Percentiles rank a stretch among this genome's conserved stretches.
Evolutionary conservation across 2,113 vertebrate species (phyloP).

Genomic region (Phainopepla nitens): DNA sequence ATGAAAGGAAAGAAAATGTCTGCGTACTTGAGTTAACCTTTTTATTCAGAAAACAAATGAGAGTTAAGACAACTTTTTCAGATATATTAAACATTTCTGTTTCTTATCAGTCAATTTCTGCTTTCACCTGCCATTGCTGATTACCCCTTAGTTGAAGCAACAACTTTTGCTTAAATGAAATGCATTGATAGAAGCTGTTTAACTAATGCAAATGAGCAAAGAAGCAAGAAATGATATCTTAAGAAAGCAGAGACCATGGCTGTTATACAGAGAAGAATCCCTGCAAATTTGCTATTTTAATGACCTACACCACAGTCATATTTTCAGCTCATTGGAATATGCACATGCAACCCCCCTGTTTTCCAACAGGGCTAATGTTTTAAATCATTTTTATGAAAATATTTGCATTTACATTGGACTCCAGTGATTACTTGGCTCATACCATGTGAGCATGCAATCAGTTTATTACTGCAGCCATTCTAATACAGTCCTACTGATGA

Average conservation of each 20-base stretch:
- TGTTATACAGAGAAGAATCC: background rate
- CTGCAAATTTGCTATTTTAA: constrained; percentile 21
- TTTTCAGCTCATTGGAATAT: constrained; percentile 20
- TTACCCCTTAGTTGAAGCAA: background rate
- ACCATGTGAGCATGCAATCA: constrained; percentile 28
- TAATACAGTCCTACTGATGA: background rate
- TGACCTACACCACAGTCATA: background rate
- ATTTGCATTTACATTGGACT: constrained; percentile 54
- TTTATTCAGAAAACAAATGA: background rate
- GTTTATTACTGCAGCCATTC: constrained; percentile 4
- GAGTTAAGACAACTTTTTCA: background rate
- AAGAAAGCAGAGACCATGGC: background rate
- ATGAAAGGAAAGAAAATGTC: background rate
- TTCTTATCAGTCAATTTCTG: background rate
- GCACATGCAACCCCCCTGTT: background rate
- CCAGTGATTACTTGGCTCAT: constrained; percentile 25
- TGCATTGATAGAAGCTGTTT: background rate
- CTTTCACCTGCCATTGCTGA: background rate
- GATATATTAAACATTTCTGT: background rate
- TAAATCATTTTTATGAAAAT: constrained; percentile 59
- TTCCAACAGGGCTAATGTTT: constrained; percentile 15
- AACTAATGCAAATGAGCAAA: constrained; percentile 38
- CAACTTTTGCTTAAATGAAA: constrained; percentile 22
- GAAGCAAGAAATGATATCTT: constrained; percentile 6
- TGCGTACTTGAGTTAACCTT: background rate